Evolutionary conservation across 2,888 invertebrate species (phyloP).

Genomic region (Junonia oenone): DNA sequence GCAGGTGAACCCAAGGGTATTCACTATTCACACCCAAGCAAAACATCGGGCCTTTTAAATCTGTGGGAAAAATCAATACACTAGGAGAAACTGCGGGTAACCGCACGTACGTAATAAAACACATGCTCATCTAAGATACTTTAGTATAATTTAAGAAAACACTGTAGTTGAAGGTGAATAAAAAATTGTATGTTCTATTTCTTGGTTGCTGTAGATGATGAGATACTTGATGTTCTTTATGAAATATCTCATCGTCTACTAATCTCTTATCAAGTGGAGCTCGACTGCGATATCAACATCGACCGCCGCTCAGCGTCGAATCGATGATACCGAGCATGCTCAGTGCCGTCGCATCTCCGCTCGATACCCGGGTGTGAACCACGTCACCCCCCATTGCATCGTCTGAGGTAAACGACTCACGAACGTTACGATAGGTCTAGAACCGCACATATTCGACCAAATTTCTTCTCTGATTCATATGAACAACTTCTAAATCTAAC

Average conservation of each 20-base stretch:
- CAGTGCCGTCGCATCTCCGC: conserved; percentile 26
- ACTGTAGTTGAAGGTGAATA: too few relatives aligned
- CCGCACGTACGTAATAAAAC: not conserved
- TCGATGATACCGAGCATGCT: conserved; percentile 52
- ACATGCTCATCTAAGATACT: too few relatives aligned
- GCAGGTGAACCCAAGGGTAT: not conserved
- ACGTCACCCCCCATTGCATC: conserved; percentile 54
- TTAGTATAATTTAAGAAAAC: too few relatives aligned
- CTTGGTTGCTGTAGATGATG: not conserved
- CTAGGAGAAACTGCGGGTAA: not conserved
- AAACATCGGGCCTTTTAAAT: not conserved
- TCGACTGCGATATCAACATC: conserved; percentile 13
- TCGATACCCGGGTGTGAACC: conserved; percentile 48
- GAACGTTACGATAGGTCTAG: conserved; percentile 71
- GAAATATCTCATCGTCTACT: not conserved
- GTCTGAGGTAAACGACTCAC: conserved; percentile 62
- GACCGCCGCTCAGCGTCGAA: conserved; percentile 21
- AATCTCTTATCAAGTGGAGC: conserved; percentile 4
- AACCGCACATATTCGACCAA: conserved; percentile 15
- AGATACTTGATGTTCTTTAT: not conserved
- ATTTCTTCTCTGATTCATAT: not conserved
- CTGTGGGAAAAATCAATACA: not conserved
- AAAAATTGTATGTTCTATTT: not conserved
- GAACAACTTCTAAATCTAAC: not conserved
- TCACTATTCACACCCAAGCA: not conserved